These are phyloP conservation scores for Acrobasis consociella DNA, from an alignment of 2,888 invertebrate genomes.

Conservation along the genomic window DNA sequence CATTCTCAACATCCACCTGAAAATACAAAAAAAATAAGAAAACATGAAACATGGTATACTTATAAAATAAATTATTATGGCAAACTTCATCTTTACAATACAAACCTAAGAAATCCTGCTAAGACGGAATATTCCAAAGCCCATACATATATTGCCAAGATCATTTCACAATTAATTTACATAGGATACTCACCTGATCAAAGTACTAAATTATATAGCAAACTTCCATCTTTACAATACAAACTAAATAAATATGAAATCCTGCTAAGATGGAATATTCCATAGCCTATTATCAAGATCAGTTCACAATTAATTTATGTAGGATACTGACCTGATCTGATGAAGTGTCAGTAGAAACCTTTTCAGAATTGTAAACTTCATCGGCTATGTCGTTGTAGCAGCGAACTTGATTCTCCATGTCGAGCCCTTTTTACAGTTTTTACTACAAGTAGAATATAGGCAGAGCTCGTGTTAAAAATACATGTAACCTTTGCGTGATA, in stretches of 20 bases:
- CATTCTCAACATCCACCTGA: constrained; percentile 68
- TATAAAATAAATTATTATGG: no score
- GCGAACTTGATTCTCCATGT: constrained; percentile 67
- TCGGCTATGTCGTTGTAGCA: constrained; percentile 60
- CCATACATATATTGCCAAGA: no score
- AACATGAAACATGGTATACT: not conserved
- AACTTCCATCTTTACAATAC: no score
- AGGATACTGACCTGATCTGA: constrained; percentile 63
- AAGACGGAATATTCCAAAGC: no score
- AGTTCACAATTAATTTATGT: not conserved
- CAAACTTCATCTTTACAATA: no score
- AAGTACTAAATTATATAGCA: no score
- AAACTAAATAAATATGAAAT: no score
- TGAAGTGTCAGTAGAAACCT: constrained; percentile 66
- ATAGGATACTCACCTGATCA: constrained; percentile 60
- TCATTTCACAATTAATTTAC: not conserved
- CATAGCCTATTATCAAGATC: no score
- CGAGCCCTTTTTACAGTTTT: constrained; percentile 9
- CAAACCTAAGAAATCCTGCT: no score
- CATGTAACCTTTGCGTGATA: constrained; percentile 16
- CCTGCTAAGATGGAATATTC: no score
- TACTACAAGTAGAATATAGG: not conserved
- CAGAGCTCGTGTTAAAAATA: constrained; percentile 14
- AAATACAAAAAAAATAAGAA: constrained; percentile 35
- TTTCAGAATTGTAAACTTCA: constrained; percentile 84